Evolutionary conservation across 2,113 vertebrate species (phyloP), one percentile per base, ranked within the genome.

Genomic region (Circaetus gallicus): DNA sequence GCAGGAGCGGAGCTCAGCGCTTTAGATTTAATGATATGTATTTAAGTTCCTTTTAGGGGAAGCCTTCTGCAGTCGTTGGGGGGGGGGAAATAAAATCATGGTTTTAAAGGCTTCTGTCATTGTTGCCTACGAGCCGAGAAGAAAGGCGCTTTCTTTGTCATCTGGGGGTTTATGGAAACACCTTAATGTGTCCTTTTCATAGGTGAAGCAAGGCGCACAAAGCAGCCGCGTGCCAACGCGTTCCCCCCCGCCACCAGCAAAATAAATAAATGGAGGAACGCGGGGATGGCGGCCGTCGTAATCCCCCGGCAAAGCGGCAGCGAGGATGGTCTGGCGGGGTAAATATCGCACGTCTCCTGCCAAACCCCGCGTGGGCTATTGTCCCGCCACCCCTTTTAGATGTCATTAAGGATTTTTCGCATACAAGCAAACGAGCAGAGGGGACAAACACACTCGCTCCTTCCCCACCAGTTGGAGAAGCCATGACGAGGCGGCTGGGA

Each of bases 361-460:
- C 94, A 96, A 95, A 85, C 93, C 97, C 88, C 63, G 80, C 78
- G 67, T 89, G 91, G 93, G 94, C 95, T 96, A 92, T 96, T 91
- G 94, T 96, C 79, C 90, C n/a, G 0, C 81, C 91, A 97, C 85
- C 82, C 93, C 58, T 97, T 95, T 96, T 97, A 97, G 92, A 97
- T 95, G 94, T 96, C 96, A 97, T 96, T 96, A 97, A 96, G 91
- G 86, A 96, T 97, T 97, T 95, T 95, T 87, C 81, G 73, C 95
- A 70, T 92, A 91, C 82, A 94, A 93, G 91, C 94, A 95, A 96
- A 96, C 34, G 38, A 95, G 94, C 86, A 7, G 73, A 96, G 96
- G 84, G 94, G 67, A 95, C 17, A 56, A 78, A 89, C 14, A 13
- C 31, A 13, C 65, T 93, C 11, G 10, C 45, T 80, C 70, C 89